Evolutionary conservation across 2,888 invertebrate genomes (phyloP).

Genomic region (Miltochrista miniata): DNA sequence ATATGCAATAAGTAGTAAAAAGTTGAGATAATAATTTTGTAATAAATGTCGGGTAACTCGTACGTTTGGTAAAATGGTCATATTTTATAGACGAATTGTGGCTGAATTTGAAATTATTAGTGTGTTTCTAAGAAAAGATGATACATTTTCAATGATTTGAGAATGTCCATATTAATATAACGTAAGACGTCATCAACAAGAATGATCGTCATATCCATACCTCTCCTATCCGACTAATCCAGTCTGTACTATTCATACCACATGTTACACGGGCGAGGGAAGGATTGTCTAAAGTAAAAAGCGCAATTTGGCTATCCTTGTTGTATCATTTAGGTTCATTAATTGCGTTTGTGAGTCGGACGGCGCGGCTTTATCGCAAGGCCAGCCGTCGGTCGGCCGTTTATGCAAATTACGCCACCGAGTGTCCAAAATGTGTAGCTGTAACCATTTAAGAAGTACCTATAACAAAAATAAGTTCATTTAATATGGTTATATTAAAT

Average conservation of each 20-base stretch:
- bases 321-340: constrained; percentile 76
- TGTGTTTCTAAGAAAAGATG: no score
- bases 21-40: constrained; percentile 11
- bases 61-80: constrained; percentile 11
- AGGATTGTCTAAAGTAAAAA: constrained; percentile 56
- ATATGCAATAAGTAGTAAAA: constrained; percentile 36
- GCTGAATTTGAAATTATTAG: no score
- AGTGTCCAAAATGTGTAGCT: constrained; percentile 74
- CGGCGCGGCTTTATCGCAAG: constrained; percentile 66
- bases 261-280: constrained; percentile 17
- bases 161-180: background rate
- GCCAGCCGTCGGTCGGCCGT: constrained; percentile 56
- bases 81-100: no score
- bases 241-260: constrained; percentile 8
- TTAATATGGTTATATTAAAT: constrained; percentile 41
- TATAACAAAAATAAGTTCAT: constrained; percentile 72
- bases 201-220: background rate
- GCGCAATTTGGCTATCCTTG: constrained; percentile 54
- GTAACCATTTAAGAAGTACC: constrained; percentile 79
- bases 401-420: constrained; percentile 78
- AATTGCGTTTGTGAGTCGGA: constrained; percentile 76
- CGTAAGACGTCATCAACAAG: background rate
- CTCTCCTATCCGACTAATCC: constrained; percentile 3
- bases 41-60: constrained; percentile 26
- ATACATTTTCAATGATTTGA: background rate